These are phyloP conservation scores for Hemibagrus wyckioides DNA, from an alignment of 2,113 vertebrate species.

Conservation along the genomic window DNA sequence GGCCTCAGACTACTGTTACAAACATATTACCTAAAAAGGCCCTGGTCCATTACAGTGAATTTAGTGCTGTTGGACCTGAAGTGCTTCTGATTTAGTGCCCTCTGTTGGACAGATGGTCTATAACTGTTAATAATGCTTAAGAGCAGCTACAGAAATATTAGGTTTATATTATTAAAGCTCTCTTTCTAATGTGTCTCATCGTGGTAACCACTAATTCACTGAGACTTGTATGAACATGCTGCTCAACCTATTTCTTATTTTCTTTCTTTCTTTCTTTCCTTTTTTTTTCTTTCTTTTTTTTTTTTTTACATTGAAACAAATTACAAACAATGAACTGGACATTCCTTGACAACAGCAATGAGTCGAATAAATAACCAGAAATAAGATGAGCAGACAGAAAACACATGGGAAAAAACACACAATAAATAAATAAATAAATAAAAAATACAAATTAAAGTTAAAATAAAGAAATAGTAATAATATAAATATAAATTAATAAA, in stretches of 20 bases:
- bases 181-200: not conserved
- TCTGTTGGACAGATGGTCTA: conserved; percentile 20
- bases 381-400: no score
- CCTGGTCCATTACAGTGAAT: conserved; percentile 17
- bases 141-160: not conserved
- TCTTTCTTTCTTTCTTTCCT: no score
- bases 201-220: not conserved
- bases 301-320: no score
- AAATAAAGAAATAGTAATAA: no score
- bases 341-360: no score
- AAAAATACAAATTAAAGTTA: no score
- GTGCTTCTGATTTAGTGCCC: conserved; percentile 1
- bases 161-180: not conserved
- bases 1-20: conserved; percentile 14
- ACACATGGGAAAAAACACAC: no score
- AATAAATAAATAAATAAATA: no score
- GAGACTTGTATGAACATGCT: not conserved
- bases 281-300: no score
- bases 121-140: not conserved
- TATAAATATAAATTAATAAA: no score
- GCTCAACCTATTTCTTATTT: not conserved
- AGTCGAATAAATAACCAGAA: no score
- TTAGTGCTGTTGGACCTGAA: not conserved
- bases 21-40: conserved; percentile 49
- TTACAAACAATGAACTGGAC: no score